Conservation (phyloP, 2,113 vertebrate species). For the Pogonocichla stellata region DNA sequence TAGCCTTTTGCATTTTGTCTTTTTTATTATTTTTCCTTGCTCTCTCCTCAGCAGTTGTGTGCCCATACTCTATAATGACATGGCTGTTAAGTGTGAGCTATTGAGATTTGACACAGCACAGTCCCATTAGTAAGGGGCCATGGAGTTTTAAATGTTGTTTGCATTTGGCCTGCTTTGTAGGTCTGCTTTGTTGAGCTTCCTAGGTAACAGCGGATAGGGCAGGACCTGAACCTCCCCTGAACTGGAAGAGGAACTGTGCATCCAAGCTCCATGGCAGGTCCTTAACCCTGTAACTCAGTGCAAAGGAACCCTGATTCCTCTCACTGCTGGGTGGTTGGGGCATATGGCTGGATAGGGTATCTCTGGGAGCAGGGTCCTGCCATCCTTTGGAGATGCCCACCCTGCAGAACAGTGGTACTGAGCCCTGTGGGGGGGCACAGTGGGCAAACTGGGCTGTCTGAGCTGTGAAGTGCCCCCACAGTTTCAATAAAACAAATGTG, state of each 20-base stretch:
- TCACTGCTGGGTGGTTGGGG: neutral
- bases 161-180: neutral
- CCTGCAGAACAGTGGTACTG: neutral
- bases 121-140: neutral
- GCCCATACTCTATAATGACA: conserved; percentile 48
- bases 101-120: conserved; percentile 37
- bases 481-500: neutral
- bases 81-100: conserved; percentile 66
- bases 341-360: neutral
- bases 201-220: neutral
- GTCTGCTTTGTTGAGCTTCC: neutral
- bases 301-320: neutral
- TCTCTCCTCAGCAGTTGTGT: conserved; percentile 43
- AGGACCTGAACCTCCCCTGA: neutral
- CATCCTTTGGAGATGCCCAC: neutral
- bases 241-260: neutral
- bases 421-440: neutral
- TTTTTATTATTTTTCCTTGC: neutral
- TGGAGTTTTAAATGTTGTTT: neutral
- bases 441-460: neutral
- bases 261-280: neutral
- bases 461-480: neutral
- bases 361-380: neutral
- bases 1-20: conserved; percentile 21
- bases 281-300: neutral